Conservation (phyloP, 2,797 vertebrate genomes). For the Halcyon chelicuti region DNA sequence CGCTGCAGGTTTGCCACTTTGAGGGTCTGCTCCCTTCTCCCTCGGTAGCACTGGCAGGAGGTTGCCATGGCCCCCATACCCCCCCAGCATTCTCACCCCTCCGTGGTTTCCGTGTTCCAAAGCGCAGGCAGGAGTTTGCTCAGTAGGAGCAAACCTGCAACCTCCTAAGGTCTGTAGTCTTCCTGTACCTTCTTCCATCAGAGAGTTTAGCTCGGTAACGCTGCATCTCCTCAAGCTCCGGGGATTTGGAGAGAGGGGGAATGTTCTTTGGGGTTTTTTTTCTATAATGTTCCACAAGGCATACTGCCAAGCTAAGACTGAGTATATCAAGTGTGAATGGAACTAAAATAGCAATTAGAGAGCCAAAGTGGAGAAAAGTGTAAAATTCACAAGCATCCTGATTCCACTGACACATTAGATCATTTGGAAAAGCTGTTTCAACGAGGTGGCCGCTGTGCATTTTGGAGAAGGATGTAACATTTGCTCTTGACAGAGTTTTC, state of each 20-base stretch:
- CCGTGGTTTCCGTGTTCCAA: rapidly evolving
- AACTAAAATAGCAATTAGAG: slow-evolving; percentile 30
- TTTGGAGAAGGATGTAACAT: slow-evolving; percentile 71
- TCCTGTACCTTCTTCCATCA: not conserved
- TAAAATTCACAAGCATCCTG: slow-evolving; percentile 16
- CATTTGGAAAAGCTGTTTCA: slow-evolving; percentile 39
- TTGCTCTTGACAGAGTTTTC: slow-evolving; percentile 76
- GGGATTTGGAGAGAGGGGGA: not conserved
- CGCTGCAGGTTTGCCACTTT: not conserved
- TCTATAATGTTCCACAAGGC: not conserved
- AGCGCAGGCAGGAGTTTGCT: not conserved
- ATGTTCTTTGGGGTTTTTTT: not conserved
- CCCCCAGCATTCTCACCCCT: not conserved
- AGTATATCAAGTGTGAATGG: slow-evolving; percentile 23
- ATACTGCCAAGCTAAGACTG: not conserved
- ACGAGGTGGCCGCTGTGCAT: slow-evolving; percentile 18
- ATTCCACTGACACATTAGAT: slow-evolving; percentile 3
- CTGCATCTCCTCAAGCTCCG: not conserved
- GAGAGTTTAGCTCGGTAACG: not conserved
- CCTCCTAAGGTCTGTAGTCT: not conserved
- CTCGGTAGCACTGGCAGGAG: not conserved
- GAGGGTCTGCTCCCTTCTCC: not conserved
- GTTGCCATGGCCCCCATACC: rapidly evolving
- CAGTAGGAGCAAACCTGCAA: not conserved
- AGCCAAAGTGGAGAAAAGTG: slow-evolving; percentile 30